These are phyloP conservation scores for Pavo muticus DNA, from an alignment of 2,113 vertebrate species.

Conservation along the genomic window DNA sequence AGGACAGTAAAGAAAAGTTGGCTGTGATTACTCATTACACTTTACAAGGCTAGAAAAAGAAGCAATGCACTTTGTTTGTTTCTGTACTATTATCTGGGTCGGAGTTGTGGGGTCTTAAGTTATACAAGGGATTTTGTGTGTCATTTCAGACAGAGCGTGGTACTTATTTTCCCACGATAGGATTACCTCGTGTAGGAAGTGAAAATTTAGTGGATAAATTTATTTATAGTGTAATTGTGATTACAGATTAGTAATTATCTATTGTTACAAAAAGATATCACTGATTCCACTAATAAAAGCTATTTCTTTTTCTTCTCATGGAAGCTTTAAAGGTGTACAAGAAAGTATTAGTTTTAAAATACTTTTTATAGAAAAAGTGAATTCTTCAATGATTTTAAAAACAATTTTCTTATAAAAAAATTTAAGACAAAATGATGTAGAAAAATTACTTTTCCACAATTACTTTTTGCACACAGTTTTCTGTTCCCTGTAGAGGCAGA, in stretches of 20 bases:
- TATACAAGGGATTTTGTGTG: not conserved
- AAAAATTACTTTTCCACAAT: not conserved
- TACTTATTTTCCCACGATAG: not conserved
- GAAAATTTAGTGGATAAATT: not conserved
- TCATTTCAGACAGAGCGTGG: not conserved
- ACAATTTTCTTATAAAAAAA: not conserved
- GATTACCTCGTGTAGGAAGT: not conserved
- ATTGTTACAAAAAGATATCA: not conserved
- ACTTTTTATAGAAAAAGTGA: not conserved
- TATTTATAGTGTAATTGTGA: not conserved
- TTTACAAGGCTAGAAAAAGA: not conserved
- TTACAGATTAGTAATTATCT: not conserved
- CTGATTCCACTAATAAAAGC: not conserved
- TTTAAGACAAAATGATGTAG: not conserved
- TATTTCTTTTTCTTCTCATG: not conserved
- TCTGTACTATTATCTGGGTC: not conserved
- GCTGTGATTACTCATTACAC: not conserved
- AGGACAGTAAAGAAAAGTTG: not conserved
- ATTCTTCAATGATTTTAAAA: not conserved
- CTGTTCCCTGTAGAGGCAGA: not conserved
- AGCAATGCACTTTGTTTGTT: not conserved
- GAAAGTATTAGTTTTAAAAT: not conserved
- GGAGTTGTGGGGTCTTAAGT: not conserved
- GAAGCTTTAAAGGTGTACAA: not conserved
- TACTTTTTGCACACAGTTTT: not conserved